These are phyloP conservation scores for Gisinianus flammeolus DNA, from an alignment of 2,888 invertebrate species.

Conservation along the genomic window DNA sequence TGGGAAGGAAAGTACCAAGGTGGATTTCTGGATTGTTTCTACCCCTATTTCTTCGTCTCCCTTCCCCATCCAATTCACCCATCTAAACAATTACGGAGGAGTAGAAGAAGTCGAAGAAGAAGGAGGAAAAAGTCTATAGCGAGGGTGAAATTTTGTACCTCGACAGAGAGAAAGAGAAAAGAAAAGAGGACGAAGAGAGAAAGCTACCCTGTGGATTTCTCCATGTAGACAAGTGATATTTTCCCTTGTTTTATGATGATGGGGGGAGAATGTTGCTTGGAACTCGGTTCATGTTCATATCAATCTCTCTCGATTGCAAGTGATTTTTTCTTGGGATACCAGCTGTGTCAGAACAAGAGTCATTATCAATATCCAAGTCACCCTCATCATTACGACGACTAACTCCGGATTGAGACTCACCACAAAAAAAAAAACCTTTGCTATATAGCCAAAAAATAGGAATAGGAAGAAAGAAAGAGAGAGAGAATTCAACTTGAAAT, in stretches of 20 bases:
- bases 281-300: conserved; percentile 40
- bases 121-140: neutral
- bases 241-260: conserved; percentile 41
- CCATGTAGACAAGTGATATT: conserved; percentile 21
- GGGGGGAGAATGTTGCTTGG: conserved; percentile 36
- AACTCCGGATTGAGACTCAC: conserved; percentile 11
- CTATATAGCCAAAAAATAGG: no score
- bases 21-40: neutral
- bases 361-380: conserved; percentile 48
- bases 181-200: conserved; percentile 12
- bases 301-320: conserved; percentile 48
- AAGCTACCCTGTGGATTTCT: conserved; percentile 26
- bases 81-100: conserved; percentile 24
- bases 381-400: conserved; percentile 41
- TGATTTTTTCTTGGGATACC: conserved; percentile 40
- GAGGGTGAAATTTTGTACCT: conserved; percentile 11
- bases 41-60: neutral
- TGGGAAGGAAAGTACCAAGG: neutral
- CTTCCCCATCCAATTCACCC: neutral
- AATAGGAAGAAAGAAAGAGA: no score
- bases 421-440: conserved; percentile 5
- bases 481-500: no score
- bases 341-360: conserved; percentile 49
- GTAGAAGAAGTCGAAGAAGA: neutral
- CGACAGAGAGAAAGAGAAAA: conserved; percentile 4